Conservation (phyloP, 1,140 invertebrate species). For the Brachionus sp. region DNA sequence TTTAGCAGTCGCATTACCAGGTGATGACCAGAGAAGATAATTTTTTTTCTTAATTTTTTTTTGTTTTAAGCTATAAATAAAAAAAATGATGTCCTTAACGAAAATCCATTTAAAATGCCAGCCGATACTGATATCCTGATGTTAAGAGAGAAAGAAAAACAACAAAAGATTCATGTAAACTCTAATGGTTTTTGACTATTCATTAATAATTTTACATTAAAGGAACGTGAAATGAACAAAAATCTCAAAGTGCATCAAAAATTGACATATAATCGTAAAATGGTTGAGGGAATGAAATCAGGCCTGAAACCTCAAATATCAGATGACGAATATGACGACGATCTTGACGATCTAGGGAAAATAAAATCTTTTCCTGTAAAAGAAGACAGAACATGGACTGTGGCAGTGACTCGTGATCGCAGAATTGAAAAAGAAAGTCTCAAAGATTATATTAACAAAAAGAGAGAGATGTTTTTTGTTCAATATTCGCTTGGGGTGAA, state of each 20-base stretch:
- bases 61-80: background rate
- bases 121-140: slow-evolving; percentile 59
- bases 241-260: slow-evolving; percentile 58
- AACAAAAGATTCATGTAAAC: slow-evolving; percentile 56
- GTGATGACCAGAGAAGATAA: background rate
- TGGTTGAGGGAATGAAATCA: slow-evolving; percentile 55
- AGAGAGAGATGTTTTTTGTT: slow-evolving; percentile 61
- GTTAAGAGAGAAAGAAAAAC: slow-evolving; percentile 57
- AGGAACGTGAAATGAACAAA: slow-evolving; percentile 55
- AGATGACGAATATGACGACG: slow-evolving; percentile 50
- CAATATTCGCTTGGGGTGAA: slow-evolving; percentile 61
- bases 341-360: slow-evolving; percentile 49
- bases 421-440: slow-evolving; percentile 59
- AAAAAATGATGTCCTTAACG: slow-evolving; percentile 30
- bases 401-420: slow-evolving; percentile 50
- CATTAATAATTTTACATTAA: slow-evolving; percentile 22
- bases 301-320: slow-evolving; percentile 56
- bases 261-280: slow-evolving; percentile 56
- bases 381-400: slow-evolving; percentile 8
- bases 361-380: slow-evolving; percentile 54
- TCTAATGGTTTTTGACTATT: background rate
- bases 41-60: background rate
- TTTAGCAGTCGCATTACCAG: background rate
- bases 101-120: slow-evolving; percentile 60
- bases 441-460: slow-evolving; percentile 59